Evolutionary conservation across 2,113 vertebrate genomes (phyloP).

Genomic region (Peromyscus californicus): DNA sequence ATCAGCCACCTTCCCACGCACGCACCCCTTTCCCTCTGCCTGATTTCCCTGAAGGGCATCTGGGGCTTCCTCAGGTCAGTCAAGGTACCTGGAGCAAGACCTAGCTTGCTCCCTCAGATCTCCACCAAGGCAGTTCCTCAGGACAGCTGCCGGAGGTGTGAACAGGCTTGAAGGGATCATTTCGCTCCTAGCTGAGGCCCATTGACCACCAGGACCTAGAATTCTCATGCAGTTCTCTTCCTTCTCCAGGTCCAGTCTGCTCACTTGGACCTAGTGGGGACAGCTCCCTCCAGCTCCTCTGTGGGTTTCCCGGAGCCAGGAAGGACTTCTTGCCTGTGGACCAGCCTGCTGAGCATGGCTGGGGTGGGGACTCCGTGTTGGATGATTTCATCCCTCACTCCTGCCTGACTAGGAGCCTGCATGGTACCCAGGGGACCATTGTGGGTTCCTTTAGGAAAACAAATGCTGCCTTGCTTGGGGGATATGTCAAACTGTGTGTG

Average conservation of each 20-base stretch:
- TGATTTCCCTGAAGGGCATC: slow-evolving; percentile 34
- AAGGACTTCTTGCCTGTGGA: not conserved
- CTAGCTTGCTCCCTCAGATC: not conserved
- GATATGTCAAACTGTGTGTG: not conserved
- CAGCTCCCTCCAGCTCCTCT: not conserved
- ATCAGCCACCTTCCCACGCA: slow-evolving; percentile 30
- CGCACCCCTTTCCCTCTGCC: not conserved
- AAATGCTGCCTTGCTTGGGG: not conserved
- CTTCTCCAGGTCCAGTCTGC: not conserved
- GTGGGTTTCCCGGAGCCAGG: not conserved
- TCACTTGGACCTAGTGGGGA: not conserved
- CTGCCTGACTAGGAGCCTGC: not conserved
- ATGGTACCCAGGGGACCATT: rapidly evolving
- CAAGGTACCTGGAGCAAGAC: slow-evolving; percentile 36
- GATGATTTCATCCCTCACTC: not conserved
- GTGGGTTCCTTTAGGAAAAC: not conserved
- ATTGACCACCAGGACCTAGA: rapidly evolving
- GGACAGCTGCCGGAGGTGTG: not conserved
- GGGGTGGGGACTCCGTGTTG: not conserved
- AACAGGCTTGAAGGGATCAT: not conserved
- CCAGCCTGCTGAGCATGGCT: not conserved
- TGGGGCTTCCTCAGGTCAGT: slow-evolving; percentile 53
- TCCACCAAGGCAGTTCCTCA: not conserved
- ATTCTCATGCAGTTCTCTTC: not conserved
- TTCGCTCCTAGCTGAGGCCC: not conserved